A percentile compares a stretch with the other conserved stretches of the same genome.
Evolutionary conservation across 2,797 vertebrate genomes (phyloP).

Genomic region (Clarias pachynema): DNA sequence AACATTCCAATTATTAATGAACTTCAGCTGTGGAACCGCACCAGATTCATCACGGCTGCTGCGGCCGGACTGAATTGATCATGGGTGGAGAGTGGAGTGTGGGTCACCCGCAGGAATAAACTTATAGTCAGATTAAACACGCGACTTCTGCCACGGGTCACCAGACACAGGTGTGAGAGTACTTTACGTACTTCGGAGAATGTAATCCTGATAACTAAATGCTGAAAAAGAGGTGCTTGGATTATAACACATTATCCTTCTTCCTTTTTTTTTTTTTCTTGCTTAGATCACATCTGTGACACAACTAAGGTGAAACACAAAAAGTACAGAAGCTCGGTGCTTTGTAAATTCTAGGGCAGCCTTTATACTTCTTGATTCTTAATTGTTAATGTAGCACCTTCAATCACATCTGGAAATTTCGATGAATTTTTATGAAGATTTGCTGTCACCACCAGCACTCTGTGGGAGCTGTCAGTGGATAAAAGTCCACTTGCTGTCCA

Average conservation of each 20-base stretch:
- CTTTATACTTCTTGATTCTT: not conserved
- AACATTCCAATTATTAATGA: conserved; percentile 99
- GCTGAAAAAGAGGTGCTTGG: not conserved
- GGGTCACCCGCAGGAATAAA: conserved; percentile 79
- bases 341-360: not conserved
- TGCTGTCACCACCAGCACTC: not conserved
- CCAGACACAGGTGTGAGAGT: conserved; percentile 54
- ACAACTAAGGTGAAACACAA: not conserved
- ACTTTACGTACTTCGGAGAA: not conserved
- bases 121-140: conserved; percentile 78
- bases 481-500: conserved; percentile 20
- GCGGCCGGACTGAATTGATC: conserved; percentile 85
- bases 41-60: conserved; percentile 91
- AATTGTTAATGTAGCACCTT: not conserved
- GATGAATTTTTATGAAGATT: not conserved
- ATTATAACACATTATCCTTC: not conserved
- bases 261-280: not conserved
- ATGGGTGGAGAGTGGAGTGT: conserved; percentile 78
- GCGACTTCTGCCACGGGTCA: conserved; percentile 72
- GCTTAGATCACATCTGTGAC: not conserved
- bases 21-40: conserved; percentile 92
- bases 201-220: conserved; percentile 14
- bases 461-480: not conserved
- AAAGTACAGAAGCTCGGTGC: not conserved
- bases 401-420: not conserved